Evolutionary conservation across 2,888 invertebrate species (phyloP), one percentile per base, ranked within the genome.

Genomic region (Ecliptopera silaceata): DNA sequence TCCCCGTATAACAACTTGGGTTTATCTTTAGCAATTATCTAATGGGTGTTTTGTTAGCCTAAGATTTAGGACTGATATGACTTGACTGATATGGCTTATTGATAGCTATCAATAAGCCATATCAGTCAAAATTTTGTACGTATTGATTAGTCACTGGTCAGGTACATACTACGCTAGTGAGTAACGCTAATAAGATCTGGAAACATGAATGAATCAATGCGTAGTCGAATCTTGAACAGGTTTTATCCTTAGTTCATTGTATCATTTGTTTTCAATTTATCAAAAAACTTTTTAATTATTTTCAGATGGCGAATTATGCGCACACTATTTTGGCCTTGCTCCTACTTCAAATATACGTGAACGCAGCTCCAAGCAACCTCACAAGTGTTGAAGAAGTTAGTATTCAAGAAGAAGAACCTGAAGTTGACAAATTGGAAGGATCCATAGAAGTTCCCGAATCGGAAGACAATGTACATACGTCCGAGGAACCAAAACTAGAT

Each of bases 271-370:
- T 36, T 15, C 36, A n/a, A 10, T 1, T 8, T 36, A 36, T 36
- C 2, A 22, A 13, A 13, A 0, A 12, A 6, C 0, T 17, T 48
- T 31, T 39, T 31, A 1, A 13, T 63, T 66, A 42, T 60, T 89
- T 88, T 52, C 88, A 90, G 89, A 89, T 89, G 88, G 74, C 69
- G 69, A 69, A 51, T 58, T 32, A 71, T 45, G 59, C 64, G 17
- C 63, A 66, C 20, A 22, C 78, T 12, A 22, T 82, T 47, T 56
- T 82, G 56, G 73, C 73, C 52, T 57, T 81, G 55, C 64, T 85
- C 56, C 60, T 79, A 53, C 63, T 80, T 36, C 77, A 80, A 68
- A 62, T 71, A 55, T 70, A 65, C 61, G 77, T 75, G 31, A 63
- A 65, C 36, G 81, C 82, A 29, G 84, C 83, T 39, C 86, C 87